These are phyloP conservation scores for Cotesia chilonis DNA, from an alignment of 1,140 invertebrate genomes.

Conservation along the genomic window DNA sequence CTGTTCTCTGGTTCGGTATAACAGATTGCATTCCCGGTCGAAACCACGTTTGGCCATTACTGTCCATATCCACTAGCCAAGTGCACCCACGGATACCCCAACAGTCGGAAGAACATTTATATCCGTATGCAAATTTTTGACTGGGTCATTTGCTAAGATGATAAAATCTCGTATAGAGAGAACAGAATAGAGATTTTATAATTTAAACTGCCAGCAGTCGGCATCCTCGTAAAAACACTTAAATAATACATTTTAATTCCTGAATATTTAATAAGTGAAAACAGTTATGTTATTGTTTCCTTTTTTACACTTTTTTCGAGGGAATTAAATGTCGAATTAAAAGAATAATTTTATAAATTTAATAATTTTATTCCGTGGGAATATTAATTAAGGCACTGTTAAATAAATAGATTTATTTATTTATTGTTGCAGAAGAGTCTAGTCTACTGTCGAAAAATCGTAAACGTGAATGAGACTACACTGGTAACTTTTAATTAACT, in stretches of 20 bases:
- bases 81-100: conserved; percentile 3
- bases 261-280: too few relatives aligned
- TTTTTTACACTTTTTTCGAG: too few relatives aligned
- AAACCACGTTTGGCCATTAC: neutral
- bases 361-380: neutral
- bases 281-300: too few relatives aligned
- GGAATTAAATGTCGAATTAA: too few relatives aligned
- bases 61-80: conserved; percentile 18
- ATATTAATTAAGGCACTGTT: neutral
- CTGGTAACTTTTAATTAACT: conserved; percentile 14
- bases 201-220: neutral
- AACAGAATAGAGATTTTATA: conserved; percentile 4
- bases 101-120: neutral
- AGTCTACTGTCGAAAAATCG: conserved; percentile 5
- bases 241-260: too few relatives aligned
- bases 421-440: neutral
- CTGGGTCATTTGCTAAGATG: conserved; percentile 20
- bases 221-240: too few relatives aligned
- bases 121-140: conserved; percentile 15
- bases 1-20: conserved; percentile 9
- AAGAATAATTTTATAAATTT: too few relatives aligned
- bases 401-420: neutral
- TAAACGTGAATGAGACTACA: neutral
- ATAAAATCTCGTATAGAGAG: neutral
- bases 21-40: conserved; percentile 15